phyloP scores from a whole-genome alignment of 2,113 vertebrate genomes.

The Rhinopithecus roxellana region DNA sequence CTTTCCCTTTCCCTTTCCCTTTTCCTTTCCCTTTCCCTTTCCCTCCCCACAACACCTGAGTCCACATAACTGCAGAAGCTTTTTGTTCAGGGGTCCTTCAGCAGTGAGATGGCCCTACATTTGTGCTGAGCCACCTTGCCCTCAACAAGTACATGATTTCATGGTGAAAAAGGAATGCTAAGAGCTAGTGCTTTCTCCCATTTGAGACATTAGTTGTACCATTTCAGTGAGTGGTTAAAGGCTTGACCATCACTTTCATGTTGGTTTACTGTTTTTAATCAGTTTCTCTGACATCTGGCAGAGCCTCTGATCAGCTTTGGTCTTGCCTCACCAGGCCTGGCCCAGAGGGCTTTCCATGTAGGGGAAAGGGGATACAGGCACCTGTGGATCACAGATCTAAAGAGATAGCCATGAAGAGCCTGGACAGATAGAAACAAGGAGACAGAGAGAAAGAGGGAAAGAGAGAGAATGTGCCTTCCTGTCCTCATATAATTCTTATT shows the following conservation, averaged over 20 bases:
- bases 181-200: neutral
- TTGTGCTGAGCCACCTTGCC: neutral
- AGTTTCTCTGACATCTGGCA: neutral
- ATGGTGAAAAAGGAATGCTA: no score
- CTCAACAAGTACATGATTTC: neutral
- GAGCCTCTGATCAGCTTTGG: no score
- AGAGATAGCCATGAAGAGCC: neutral
- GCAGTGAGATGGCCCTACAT: neutral
- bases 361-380: neutral
- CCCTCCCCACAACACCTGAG: neutral
- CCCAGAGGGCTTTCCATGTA: neutral
- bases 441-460: neutral
- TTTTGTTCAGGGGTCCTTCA: neutral
- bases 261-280: neutral
- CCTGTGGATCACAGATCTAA: neutral
- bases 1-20: neutral
- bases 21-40: neutral
- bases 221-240: no score
- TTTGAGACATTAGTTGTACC: neutral
- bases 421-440: neutral
- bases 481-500: neutral
- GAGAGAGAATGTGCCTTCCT: neutral
- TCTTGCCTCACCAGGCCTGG: neutral
- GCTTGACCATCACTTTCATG: neutral
- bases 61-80: neutral